Percentiles rank a stretch among this genome's conserved stretches.
Conservation (phyloP, 2,797 vertebrate genomes). For the Centroberyx gerrardi region DNA sequence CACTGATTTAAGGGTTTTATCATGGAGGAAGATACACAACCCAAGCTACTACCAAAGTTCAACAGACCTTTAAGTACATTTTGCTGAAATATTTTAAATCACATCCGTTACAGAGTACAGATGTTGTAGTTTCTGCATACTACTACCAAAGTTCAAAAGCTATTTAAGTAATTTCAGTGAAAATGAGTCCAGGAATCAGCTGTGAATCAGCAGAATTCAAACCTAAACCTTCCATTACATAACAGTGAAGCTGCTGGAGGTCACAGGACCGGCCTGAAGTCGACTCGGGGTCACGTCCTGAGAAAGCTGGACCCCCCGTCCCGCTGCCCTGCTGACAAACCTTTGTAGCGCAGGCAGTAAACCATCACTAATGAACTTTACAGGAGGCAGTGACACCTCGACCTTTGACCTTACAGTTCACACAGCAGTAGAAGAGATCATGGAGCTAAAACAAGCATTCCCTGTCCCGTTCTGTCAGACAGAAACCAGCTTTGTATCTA, state of each 20-base stretch:
- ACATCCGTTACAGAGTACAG: too few species aligned
- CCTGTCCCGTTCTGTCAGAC: neutral
- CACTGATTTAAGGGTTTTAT: too few species aligned
- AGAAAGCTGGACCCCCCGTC: constrained; percentile 35
- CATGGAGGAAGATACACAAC: too few species aligned
- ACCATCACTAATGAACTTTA: constrained; percentile 69
- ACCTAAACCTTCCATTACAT: constrained; percentile 38
- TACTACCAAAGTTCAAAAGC: neutral
- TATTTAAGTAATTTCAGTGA: neutral
- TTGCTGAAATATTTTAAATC: too few species aligned
- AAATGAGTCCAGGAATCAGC: neutral
- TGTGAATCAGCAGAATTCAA: neutral
- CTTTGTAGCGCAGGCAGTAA: constrained; percentile 54
- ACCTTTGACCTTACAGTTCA: constrained; percentile 69
- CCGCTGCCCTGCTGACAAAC: constrained; percentile 17
- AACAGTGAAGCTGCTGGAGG: constrained; percentile 23
- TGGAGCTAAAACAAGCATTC: constrained; percentile 7
- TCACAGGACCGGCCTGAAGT: constrained; percentile 47
- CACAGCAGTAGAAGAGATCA: constrained; percentile 52
- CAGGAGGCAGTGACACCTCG: constrained; percentile 64
- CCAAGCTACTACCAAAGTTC: too few species aligned
- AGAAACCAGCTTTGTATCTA: too few species aligned
- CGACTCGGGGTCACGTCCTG: constrained; percentile 37
- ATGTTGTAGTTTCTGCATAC: too few species aligned
- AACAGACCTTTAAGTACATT: too few species aligned